These are phyloP conservation scores for Dipodomys ordii DNA, from an alignment of 2,113 vertebrate genomes.

Conservation along the genomic window DNA sequence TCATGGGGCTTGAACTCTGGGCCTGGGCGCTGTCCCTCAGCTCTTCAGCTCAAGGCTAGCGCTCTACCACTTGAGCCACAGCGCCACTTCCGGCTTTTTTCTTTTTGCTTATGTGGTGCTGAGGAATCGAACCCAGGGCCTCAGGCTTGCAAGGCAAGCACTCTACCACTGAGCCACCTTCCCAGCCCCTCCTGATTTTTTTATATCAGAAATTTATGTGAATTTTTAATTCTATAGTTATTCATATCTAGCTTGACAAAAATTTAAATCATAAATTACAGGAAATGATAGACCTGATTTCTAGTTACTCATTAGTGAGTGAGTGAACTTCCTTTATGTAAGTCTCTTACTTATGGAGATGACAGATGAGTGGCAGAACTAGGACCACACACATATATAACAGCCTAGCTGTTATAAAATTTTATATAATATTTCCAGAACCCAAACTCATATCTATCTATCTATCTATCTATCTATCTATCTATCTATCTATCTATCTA, in stretches of 20 bases:
- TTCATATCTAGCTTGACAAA: background rate
- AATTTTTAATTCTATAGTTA: slow-evolving; percentile 2
- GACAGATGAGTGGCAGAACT: background rate
- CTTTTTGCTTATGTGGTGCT: too few relatives aligned
- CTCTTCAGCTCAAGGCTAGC: too few relatives aligned
- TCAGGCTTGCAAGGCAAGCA: too few relatives aligned
- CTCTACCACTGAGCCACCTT: too few relatives aligned
- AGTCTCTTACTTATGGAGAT: background rate
- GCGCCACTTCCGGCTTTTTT: too few relatives aligned
- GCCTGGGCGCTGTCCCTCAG: too few relatives aligned
- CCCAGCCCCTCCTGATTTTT: background rate
- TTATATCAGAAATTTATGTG: slow-evolving; percentile 17
- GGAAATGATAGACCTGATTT: background rate
- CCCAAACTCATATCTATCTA: background rate
- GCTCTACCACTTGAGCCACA: too few relatives aligned
- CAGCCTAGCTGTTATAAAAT: background rate
- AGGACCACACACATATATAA: background rate
- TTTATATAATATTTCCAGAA: slow-evolving; percentile 49
- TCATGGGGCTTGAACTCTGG: too few relatives aligned
- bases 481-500: too few relatives aligned
- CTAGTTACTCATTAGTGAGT: background rate
- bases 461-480: background rate
- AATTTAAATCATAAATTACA: background rate
- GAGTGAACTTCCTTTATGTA: background rate
- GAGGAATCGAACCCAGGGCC: too few relatives aligned